phyloP scores from a whole-genome alignment of 2,113 vertebrate species.

The Ancistrus triradiatus region DNA sequence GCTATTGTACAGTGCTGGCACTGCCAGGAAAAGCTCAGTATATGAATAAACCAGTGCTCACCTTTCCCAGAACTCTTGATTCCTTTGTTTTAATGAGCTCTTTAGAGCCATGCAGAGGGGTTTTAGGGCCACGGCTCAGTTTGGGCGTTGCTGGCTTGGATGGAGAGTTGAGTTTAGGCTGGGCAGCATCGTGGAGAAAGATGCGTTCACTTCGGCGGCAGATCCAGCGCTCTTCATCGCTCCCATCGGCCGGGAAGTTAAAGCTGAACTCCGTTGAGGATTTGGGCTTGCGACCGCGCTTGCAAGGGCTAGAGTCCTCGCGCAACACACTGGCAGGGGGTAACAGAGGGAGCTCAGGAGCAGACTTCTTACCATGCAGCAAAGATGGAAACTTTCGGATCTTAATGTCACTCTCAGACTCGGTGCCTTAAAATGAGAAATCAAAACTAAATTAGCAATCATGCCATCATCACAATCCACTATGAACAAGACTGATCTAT shows the following conservation, averaged over 20 bases:
- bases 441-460: not conserved
- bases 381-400: slow-evolving; percentile 78
- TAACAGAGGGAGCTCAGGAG: slow-evolving; percentile 67
- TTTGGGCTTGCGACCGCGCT: slow-evolving; percentile 77
- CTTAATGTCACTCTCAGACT: slow-evolving; percentile 86
- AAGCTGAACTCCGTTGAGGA: slow-evolving; percentile 77
- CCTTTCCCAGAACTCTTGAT: slow-evolving; percentile 63
- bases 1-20: slow-evolving; percentile 43
- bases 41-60: slow-evolving; percentile 47
- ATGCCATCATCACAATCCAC: not conserved
- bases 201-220: slow-evolving; percentile 91
- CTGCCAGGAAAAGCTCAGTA: slow-evolving; percentile 1
- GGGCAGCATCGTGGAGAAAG: slow-evolving; percentile 84
- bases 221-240: slow-evolving; percentile 89
- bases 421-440: slow-evolving; percentile 70
- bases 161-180: slow-evolving; percentile 60
- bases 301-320: slow-evolving; percentile 65
- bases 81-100: slow-evolving; percentile 74
- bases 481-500: not conserved
- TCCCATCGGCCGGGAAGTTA: slow-evolving; percentile 77
- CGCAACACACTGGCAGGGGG: slow-evolving; percentile 47
- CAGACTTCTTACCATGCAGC: slow-evolving; percentile 81
- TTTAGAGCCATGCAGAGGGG: slow-evolving; percentile 68
- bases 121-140: slow-evolving; percentile 69
- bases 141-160: slow-evolving; percentile 64